Evolutionary conservation across 2,888 invertebrate species (phyloP), one percentile per base, ranked within the genome.

Genomic region (Chironomus tentans): DNA sequence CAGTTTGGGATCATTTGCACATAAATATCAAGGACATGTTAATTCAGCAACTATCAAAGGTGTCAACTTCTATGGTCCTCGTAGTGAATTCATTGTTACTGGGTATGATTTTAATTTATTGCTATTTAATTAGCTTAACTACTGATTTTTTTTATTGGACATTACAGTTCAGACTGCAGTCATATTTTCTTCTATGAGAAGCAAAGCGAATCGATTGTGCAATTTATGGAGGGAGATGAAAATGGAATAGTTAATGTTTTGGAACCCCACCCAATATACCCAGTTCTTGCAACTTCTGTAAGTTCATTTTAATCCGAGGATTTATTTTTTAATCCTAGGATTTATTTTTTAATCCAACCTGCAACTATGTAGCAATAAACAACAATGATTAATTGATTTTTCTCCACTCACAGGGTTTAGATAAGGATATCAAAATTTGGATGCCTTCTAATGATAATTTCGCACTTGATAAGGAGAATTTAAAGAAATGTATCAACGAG

Each of bases 341-440:
- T 28, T 28, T 4, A 38, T 4, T 38, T 38, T 38, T 38, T 38
- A 38, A 38, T 38, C 38, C 28, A 28, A 28, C 28, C 5, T 5
- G 5, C 5, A 28, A 28, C 28, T 4, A 4, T 28, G 28, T 28
- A 28, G 6, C 28, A 28, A 28, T 28, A n/a, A n/a, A n/a, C 28
- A 28, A 5, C 5, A 28, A 28, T 6, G 5, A 28, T 6, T 2
- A 28, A 4, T 28, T 10, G 38, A 10, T 10, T 38, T 10, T 4
- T 38, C 10, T 38, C 38, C 38, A 38, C 10, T 38, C 38, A 28
- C 28, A 38, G 38, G 98, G 98, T 0, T 86, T 97, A 4, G 97
- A 97, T 84, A 89, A 91, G 81, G 94, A 95, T 82, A 90, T 97
- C 15, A 98, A 97, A 86, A 91, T 98, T 76, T 97, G 97, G 97